These are phyloP conservation scores for Drosophila bipectinata DNA, from an alignment of 1,140 invertebrate species.

Conservation along the genomic window DNA sequence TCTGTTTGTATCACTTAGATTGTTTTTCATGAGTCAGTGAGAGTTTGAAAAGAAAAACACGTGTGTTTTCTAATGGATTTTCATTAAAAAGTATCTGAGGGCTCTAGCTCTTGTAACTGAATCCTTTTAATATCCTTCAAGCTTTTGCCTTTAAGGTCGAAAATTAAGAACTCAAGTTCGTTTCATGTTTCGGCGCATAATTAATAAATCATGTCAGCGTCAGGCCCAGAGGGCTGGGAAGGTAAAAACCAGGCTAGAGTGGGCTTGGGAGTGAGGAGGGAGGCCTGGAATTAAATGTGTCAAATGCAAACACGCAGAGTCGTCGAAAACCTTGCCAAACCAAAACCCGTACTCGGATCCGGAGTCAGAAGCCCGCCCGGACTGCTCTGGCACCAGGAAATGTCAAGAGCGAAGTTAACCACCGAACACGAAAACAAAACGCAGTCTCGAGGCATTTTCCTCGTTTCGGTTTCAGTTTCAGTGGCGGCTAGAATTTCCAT, in stretches of 20 bases:
- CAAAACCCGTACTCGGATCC: conserved; percentile 22
- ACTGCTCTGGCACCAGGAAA: conserved; percentile 60
- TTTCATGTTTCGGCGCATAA: conserved; percentile 73
- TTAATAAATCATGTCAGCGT: conserved; percentile 82
- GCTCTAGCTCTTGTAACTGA: too few relatives aligned
- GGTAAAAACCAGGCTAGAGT: not conserved
- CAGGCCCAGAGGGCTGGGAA: conserved; percentile 34
- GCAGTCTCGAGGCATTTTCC: conserved; percentile 62
- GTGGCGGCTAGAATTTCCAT: conserved; percentile 53
- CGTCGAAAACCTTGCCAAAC: conserved; percentile 13
- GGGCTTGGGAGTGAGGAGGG: not conserved
- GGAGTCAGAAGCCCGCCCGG: conserved; percentile 20
- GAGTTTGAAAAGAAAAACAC: conserved; percentile 46
- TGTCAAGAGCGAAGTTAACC: conserved; percentile 74
- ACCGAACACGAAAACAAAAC: conserved; percentile 78
- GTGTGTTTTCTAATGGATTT: conserved; percentile 48
- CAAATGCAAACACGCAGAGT: conserved; percentile 78
- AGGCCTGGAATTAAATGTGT: conserved; percentile 71
- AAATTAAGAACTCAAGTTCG: conserved; percentile 81
- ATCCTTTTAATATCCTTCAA: not conserved
- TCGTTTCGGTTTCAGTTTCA: conserved; percentile 51
- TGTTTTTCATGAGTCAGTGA: conserved; percentile 27
- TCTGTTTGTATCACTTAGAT: conserved; percentile 14
- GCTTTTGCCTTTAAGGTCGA: conserved; percentile 50
- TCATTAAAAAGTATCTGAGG: conserved; percentile 25